A percentile compares a stretch with the other conserved stretches of the same genome.
phyloP scores from a whole-genome alignment of 2,888 invertebrate species.

The Ametastegia equiseti region DNA sequence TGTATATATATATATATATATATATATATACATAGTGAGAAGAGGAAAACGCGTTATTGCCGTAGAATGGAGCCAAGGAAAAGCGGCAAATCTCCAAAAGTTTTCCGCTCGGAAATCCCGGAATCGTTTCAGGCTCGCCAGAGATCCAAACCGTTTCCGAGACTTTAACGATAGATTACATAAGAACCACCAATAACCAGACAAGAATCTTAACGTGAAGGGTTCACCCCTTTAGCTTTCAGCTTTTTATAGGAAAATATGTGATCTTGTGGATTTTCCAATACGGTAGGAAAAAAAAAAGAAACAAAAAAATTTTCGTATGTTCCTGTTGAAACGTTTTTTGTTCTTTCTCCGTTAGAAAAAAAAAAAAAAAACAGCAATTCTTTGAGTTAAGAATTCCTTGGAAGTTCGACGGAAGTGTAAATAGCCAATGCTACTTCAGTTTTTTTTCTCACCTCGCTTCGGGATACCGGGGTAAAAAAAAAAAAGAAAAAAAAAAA shows the following conservation, averaged over 20 bases:
- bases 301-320: background rate
- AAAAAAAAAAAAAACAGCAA: too few species aligned
- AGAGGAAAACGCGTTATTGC: background rate
- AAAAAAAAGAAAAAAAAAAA: background rate
- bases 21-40: background rate
- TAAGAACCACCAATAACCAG: slow-evolving; percentile 34
- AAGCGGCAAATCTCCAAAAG: background rate
- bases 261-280: background rate
- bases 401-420: background rate
- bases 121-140: background rate
- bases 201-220: slow-evolving; percentile 41
- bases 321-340: too few species aligned
- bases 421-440: background rate
- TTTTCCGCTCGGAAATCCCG: background rate
- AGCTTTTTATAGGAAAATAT: slow-evolving; percentile 6
- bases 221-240: slow-evolving; percentile 12
- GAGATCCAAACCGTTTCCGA: background rate
- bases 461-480: background rate
- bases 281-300: background rate
- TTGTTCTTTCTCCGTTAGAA: background rate
- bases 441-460: background rate
- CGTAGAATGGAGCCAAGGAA: background rate
- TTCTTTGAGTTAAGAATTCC: slow-evolving; percentile 1
- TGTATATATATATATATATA: background rate
- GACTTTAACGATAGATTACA: slow-evolving; percentile 30